Conservation (phyloP, 2,888 invertebrate genomes). For the Diaphora mendica region DNA sequence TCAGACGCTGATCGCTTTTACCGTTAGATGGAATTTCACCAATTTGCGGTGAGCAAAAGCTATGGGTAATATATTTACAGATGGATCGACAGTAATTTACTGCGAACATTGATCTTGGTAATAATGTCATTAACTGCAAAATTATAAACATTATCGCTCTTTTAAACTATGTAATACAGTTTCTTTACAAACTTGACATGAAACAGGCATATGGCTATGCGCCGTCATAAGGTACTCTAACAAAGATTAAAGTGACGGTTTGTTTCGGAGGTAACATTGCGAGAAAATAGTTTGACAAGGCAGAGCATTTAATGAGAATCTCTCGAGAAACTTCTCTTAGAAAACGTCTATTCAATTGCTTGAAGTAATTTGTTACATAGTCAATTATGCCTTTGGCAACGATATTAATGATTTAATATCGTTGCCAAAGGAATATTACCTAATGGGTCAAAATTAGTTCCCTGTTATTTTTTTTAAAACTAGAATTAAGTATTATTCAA, state of each 20-base stretch:
- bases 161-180: neutral
- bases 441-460: no score
- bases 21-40: slow-evolving; percentile 53
- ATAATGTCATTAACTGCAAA: slow-evolving; percentile 6
- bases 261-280: no score
- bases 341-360: no score
- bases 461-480: no score
- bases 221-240: neutral
- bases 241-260: neutral
- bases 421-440: no score
- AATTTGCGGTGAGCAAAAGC: slow-evolving; percentile 50
- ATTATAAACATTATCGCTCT: neutral
- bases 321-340: no score
- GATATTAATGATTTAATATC: no score
- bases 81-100: neutral
- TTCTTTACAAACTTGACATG: no score
- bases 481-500: neutral
- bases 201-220: neutral
- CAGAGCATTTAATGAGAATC: no score
- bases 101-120: slow-evolving; percentile 7
- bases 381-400: no score
- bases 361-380: no score
- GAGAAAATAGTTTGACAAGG: no score
- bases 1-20: slow-evolving; percentile 43
- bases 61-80: slow-evolving; percentile 19